A percentile compares a stretch with the other conserved stretches of the same genome.
Conservation (phyloP, 2,888 invertebrate species). For the Drosophila acutilabella region DNA sequence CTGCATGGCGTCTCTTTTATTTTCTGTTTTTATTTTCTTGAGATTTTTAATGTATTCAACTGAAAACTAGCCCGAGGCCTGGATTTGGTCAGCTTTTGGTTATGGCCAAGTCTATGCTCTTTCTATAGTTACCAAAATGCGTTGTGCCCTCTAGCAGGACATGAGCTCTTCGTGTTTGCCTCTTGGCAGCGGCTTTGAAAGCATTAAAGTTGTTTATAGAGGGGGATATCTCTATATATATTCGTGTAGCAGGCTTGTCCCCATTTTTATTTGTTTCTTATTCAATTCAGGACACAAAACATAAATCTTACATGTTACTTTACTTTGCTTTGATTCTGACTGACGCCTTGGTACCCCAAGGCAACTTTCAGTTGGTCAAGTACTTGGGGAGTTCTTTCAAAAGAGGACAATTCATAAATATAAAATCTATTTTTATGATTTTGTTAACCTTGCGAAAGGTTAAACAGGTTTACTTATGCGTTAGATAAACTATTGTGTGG, state of each 20-base stretch:
- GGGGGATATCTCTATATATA: conserved; percentile 11
- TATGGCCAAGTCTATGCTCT: conserved; percentile 25
- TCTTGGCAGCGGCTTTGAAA: conserved; percentile 49
- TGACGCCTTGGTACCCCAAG: conserved; percentile 26
- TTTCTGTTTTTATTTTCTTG: conserved; percentile 36
- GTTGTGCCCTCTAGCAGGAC: conserved; percentile 14
- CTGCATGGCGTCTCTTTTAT: conserved; percentile 19
- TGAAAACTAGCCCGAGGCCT: conserved; percentile 66
- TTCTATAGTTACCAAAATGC: conserved; percentile 31
- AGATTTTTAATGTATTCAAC: conserved; percentile 68
- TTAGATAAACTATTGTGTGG: not conserved
- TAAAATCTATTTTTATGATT: conserved; percentile 34
- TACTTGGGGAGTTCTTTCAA: conserved; percentile 1
- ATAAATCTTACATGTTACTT: no score
- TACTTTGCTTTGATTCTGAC: conserved; percentile 40
- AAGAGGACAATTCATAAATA: conserved; percentile 17
- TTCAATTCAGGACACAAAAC: no score
- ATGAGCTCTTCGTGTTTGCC: conserved; percentile 31
- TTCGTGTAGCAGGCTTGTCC: conserved; percentile 5
- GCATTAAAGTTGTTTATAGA: conserved; percentile 58
- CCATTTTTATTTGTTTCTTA: conserved; percentile 9
- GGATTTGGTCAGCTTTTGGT: conserved; percentile 60
- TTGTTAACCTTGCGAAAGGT: conserved; percentile 8
- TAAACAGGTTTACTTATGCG: not conserved
- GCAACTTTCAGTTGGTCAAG: conserved; percentile 1